A percentile compares a stretch with the other conserved stretches of the same genome.
Evolutionary conservation across 2,888 invertebrate genomes (phyloP).

Genomic region (Drosophila mimica): DNA sequence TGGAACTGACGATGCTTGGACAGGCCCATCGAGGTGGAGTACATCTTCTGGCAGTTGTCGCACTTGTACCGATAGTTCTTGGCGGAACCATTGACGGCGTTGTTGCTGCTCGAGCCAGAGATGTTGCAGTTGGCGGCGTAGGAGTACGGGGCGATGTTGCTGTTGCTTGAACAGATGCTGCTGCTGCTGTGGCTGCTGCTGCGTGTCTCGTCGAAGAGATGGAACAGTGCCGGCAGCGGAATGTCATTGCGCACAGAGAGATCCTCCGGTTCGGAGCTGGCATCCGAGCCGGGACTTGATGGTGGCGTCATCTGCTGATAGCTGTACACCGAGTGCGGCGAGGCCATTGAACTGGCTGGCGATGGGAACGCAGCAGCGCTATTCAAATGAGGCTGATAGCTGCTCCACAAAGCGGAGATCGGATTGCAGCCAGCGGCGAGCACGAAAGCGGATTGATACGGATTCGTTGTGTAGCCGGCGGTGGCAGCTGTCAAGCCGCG

Average conservation of each 20-base stretch:
- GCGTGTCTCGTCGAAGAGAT: slow-evolving; percentile 77
- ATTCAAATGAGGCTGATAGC: slow-evolving; percentile 68
- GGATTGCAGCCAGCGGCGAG: slow-evolving; percentile 81
- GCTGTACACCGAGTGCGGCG: slow-evolving; percentile 71
- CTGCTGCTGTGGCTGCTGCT: slow-evolving; percentile 43
- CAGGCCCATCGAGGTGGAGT: slow-evolving; percentile 97
- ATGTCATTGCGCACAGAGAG: slow-evolving; percentile 83
- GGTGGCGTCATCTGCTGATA: slow-evolving; percentile 82
- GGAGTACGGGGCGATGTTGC: slow-evolving; percentile 32
- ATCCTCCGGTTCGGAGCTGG: slow-evolving; percentile 83
- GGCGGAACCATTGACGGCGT: slow-evolving; percentile 9
- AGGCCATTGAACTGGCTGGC: slow-evolving; percentile 72
- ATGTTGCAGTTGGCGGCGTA: slow-evolving; percentile 31
- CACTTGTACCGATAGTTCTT: slow-evolving; percentile 91
- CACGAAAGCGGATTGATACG: slow-evolving; percentile 79
- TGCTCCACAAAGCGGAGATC: slow-evolving; percentile 79
- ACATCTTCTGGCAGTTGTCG: slow-evolving; percentile 96
- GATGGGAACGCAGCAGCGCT: slow-evolving; percentile 64
- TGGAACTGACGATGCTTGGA: slow-evolving; percentile 98
- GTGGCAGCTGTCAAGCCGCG: slow-evolving; percentile 78
- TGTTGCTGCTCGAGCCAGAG: slow-evolving; percentile 17
- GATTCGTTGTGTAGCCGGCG: slow-evolving; percentile 76
- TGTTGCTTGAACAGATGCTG: slow-evolving; percentile 35
- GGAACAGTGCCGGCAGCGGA: slow-evolving; percentile 82
- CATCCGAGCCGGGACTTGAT: slow-evolving; percentile 81